Conservation (phyloP, 64 coral and sea anemone genomes). For the Montipora capricornis region DNA sequence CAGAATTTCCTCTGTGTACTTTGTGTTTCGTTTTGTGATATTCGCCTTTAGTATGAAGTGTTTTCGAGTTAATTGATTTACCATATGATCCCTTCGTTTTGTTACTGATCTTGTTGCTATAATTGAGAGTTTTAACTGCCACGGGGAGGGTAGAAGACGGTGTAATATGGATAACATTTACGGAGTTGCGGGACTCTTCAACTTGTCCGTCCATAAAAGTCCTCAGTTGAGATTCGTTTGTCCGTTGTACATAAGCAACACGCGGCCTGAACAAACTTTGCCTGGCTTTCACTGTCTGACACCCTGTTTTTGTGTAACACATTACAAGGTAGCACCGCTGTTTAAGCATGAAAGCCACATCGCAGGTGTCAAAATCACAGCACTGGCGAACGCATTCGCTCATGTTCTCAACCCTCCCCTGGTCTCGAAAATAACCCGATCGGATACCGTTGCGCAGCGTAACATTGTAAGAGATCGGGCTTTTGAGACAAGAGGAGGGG, state of each 20-base stretch:
- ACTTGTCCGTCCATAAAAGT: conserved; percentile 87
- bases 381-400: conserved; percentile 72
- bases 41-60: not conserved
- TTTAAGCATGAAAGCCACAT: conserved; percentile 91
- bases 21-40: not conserved
- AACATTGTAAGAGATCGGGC: conserved; percentile 71
- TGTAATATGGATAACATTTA: conserved; percentile 6
- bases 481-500: conserved; percentile 67
- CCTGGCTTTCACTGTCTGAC: conserved; percentile 73
- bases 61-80: not conserved
- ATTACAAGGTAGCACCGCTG: conserved; percentile 88
- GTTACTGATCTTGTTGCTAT: not conserved
- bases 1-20: not conserved
- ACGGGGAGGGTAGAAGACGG: conserved; percentile 72
- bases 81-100: not conserved
- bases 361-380: conserved; percentile 75
- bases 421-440: conserved; percentile 86
- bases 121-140: conserved; percentile 35
- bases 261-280: conserved; percentile 65
- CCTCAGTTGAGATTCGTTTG: conserved; percentile 69
- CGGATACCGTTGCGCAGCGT: conserved; percentile 84
- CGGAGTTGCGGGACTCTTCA: conserved; percentile 22
- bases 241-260: conserved; percentile 42
- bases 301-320: conserved; percentile 70
- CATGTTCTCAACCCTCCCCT: conserved; percentile 81